phyloP scores from a whole-genome alignment of 2,797 vertebrate species.

The Pelodytes ibericus region DNA sequence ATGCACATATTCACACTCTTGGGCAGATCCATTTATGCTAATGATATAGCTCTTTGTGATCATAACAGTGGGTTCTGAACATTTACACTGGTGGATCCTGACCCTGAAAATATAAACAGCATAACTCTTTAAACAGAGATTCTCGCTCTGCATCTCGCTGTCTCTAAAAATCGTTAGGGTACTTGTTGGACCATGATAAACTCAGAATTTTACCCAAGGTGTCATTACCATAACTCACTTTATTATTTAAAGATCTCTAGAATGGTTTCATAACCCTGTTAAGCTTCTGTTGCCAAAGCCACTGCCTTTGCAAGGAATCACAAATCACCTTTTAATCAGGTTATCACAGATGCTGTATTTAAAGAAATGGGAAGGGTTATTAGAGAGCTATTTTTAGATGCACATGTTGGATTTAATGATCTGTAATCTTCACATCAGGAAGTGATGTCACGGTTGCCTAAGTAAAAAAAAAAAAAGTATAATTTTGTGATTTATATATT shows the following conservation, averaged over 20 bases:
- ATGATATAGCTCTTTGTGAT: too few species aligned
- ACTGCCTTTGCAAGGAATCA: constrained; percentile 7
- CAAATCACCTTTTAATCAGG: constrained; percentile 60
- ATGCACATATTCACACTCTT: too few species aligned
- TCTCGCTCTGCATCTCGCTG: too few species aligned
- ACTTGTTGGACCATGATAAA: background rate
- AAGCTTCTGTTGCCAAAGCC: constrained; percentile 12
- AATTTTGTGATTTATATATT: constrained; percentile 50
- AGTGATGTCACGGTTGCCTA: constrained; percentile 66
- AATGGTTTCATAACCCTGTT: constrained; percentile 8
- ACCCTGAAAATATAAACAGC: too few species aligned
- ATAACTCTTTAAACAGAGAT: too few species aligned
- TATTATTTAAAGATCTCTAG: background rate
- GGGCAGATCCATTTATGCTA: too few species aligned
- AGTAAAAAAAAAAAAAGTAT: constrained; percentile 59
- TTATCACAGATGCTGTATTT: constrained; percentile 62
- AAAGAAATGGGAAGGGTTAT: constrained; percentile 65
- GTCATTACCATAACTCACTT: background rate
- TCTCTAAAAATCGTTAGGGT: too few species aligned
- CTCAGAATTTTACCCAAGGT: background rate
- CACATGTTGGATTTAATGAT: constrained; percentile 57
- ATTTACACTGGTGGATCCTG: too few species aligned
- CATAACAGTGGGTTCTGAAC: too few species aligned
- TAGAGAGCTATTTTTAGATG: constrained; percentile 67
- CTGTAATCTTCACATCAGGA: constrained; percentile 63